Conservation (phyloP, 1,140 invertebrate species). For the Acromyrmex charruanus region DNA sequence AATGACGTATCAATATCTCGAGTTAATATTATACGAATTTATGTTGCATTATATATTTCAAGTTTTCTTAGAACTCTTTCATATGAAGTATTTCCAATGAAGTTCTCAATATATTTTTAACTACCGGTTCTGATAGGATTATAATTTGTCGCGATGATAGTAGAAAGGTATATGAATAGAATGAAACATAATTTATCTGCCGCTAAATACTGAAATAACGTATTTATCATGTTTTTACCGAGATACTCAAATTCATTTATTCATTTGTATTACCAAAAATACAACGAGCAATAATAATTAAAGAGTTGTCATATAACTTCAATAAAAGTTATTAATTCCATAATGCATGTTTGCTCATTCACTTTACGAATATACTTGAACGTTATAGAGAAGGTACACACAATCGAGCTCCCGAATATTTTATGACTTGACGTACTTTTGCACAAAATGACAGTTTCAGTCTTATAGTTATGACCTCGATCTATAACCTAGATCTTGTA, state of each 20-base stretch:
- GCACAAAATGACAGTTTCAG: background rate
- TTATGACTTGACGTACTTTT: slow-evolving; percentile 13
- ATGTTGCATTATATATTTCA: background rate
- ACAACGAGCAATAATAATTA: slow-evolving; percentile 14
- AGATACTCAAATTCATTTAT: background rate
- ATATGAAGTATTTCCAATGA: background rate
- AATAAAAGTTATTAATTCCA: background rate
- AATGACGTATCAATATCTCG: background rate
- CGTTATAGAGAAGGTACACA: background rate
- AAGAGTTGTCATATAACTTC: no score
- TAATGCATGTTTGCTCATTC: background rate
- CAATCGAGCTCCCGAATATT: slow-evolving; percentile 8
- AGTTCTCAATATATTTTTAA: background rate
- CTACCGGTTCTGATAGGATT: background rate
- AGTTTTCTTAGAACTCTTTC: background rate
- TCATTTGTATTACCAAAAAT: background rate
- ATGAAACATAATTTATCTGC: background rate
- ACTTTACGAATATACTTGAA: background rate
- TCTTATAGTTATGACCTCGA: background rate
- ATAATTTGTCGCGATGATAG: background rate
- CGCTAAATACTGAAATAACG: background rate
- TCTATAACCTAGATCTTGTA: slow-evolving; percentile 38
- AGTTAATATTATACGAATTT: slow-evolving; percentile 5
- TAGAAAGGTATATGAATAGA: background rate
- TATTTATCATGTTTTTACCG: background rate